These are phyloP conservation scores for Melanaphis sacchari DNA, from an alignment of 1,140 invertebrate species.

Conservation along the genomic window DNA sequence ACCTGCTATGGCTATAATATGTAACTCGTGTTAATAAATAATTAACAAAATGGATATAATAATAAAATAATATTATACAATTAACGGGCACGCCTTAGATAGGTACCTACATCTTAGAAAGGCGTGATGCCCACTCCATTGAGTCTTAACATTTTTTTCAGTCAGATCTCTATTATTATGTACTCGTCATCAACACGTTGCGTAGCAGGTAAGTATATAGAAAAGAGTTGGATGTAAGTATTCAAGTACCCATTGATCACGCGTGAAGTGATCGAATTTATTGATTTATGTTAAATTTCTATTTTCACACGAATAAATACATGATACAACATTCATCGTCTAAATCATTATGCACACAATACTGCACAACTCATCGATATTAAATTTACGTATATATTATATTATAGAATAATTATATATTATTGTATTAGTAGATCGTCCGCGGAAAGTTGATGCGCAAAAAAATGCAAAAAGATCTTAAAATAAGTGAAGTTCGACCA, in stretches of 20 bases:
- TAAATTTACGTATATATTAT: not conserved
- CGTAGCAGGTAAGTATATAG: not conserved
- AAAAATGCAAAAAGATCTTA: not conserved
- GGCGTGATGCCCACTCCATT: not conserved
- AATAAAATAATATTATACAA: slow-evolving; percentile 26
- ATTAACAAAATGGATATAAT: not conserved
- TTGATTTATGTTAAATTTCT: slow-evolving; percentile 27
- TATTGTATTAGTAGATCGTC: not conserved
- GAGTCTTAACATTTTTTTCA: not conserved
- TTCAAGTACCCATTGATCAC: slow-evolving; percentile 39
- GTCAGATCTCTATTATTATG: not conserved
- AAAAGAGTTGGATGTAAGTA: not conserved
- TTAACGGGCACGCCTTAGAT: slow-evolving; percentile 23
- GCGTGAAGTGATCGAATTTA: not conserved
- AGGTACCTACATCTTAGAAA: slow-evolving; percentile 2
- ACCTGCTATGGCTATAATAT: not conserved
- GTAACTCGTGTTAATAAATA: not conserved
- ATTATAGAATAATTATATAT: not conserved
- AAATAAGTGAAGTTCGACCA: not conserved
- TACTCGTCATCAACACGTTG: not conserved
- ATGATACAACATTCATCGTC: not conserved
- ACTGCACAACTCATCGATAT: not conserved
- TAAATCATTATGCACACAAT: not conserved
- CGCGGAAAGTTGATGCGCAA: not conserved
- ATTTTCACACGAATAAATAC: not conserved